phyloP scores from a whole-genome alignment of 2,888 invertebrate species.

The Phaonia tiefii region DNA sequence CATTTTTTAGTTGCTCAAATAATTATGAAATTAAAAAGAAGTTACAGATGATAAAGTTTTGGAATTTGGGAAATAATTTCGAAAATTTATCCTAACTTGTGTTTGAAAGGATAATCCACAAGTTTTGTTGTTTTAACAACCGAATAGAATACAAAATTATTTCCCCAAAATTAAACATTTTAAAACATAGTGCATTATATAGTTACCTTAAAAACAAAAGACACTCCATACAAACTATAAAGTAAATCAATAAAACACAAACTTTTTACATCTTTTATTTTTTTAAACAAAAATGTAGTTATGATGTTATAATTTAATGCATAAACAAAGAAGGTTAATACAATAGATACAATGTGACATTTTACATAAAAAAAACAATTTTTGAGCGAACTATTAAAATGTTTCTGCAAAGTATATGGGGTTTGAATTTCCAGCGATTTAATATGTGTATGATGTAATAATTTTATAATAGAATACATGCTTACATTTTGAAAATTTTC shows the following conservation, averaged over 20 bases:
- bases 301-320: no score
- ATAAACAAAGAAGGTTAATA: no score
- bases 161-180: neutral
- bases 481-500: no score
- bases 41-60: neutral
- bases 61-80: neutral
- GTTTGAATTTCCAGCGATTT: no score
- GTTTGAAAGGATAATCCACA: no score
- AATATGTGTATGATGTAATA: no score
- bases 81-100: neutral
- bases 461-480: no score
- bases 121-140: no score
- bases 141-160: neutral
- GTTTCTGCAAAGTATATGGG: no score
- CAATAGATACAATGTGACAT: no score
- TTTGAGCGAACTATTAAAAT: neutral
- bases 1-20: conserved; percentile 56
- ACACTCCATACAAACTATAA: conserved; percentile 63
- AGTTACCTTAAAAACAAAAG: conserved; percentile 53
- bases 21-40: conserved; percentile 36
- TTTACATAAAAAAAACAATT: neutral
- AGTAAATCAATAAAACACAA: conserved; percentile 41
- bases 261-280: conserved; percentile 51
- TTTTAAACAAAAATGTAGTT: conserved; percentile 10
- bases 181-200: conserved; percentile 26